A percentile compares a stretch with the other conserved stretches of the same genome.
phyloP scores from a whole-genome alignment of 2,797 vertebrate species.

The Allobates femoralis region DNA sequence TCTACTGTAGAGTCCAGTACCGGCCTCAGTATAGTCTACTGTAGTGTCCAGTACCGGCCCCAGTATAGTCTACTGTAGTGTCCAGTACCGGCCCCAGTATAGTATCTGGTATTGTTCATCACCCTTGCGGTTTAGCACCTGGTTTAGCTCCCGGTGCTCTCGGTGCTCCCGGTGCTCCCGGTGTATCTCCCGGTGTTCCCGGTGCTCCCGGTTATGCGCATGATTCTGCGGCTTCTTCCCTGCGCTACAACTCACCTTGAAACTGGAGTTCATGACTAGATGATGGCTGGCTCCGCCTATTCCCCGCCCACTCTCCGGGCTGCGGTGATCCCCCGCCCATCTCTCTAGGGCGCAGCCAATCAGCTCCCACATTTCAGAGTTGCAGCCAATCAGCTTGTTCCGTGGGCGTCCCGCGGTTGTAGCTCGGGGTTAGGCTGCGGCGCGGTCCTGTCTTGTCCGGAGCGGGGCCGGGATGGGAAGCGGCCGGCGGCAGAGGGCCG shows the following conservation, averaged over 20 bases:
- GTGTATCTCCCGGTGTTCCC: not conserved
- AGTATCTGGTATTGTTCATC: too few species aligned
- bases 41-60: too few species aligned
- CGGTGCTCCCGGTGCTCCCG: too few species aligned
- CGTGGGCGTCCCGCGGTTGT: constrained; percentile 77
- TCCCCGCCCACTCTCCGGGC: not conserved
- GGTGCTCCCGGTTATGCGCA: constrained; percentile 88
- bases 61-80: too few species aligned
- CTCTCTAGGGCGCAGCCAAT: constrained; percentile 76
- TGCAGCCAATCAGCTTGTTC: constrained; percentile 72
- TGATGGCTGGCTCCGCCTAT: constrained; percentile 67
- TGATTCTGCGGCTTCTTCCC: constrained; percentile 95
- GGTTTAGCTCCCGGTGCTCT: too few species aligned
- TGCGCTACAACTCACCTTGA: constrained; percentile 97
- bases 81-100: too few species aligned
- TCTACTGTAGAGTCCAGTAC: too few species aligned
- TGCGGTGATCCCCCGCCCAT: not conserved
- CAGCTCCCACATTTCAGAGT: constrained; percentile 70
- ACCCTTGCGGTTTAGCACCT: too few species aligned
- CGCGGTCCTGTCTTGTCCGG: constrained; percentile 80
- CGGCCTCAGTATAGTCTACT: too few species aligned
- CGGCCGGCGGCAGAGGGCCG: constrained; percentile 73
- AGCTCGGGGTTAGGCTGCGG: constrained; percentile 88
- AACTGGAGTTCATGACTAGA: constrained; percentile 76
- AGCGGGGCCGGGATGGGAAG: constrained; percentile 71